Evolutionary conservation across 2,797 vertebrate species (phyloP).

Genomic region (Malacoctenus gilli): DNA sequence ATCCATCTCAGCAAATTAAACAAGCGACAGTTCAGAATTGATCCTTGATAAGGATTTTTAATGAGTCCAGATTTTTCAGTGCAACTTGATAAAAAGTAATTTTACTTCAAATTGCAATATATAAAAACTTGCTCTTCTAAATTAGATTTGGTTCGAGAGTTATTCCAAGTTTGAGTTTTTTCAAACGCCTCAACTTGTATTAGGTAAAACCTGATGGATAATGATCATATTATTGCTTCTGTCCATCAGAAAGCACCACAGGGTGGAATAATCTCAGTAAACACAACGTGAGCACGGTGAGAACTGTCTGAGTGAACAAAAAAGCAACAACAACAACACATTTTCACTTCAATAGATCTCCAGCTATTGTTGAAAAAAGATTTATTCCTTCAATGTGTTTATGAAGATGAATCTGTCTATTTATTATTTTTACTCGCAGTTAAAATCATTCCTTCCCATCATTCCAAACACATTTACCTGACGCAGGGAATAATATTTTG

Average conservation of each 20-base stretch:
- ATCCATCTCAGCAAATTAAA: conserved; percentile 59
- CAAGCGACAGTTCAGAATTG: conserved; percentile 57
- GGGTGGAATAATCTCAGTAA: conserved; percentile 13
- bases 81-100: conserved; percentile 58
- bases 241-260: background rate
- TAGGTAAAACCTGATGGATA: no score
- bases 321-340: conserved; percentile 24
- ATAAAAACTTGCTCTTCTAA: conserved; percentile 26
- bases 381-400: conserved; percentile 55
- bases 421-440: conserved; percentile 52
- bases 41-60: conserved; percentile 62
- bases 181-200: conserved; percentile 16
- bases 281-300: conserved; percentile 12
- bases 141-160: conserved; percentile 45
- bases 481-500: conserved; percentile 60
- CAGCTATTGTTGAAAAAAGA: conserved; percentile 45
- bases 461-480: conserved; percentile 61
- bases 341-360: conserved; percentile 32
- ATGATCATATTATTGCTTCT: conserved; percentile 26
- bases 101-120: conserved; percentile 51
- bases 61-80: conserved; percentile 49
- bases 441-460: conserved; percentile 42
- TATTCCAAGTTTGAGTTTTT: conserved; percentile 32
- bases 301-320: no score
- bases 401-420: conserved; percentile 60